phyloP scores from a whole-genome alignment of 2,113 vertebrate species.

The Axis porcinus region DNA sequence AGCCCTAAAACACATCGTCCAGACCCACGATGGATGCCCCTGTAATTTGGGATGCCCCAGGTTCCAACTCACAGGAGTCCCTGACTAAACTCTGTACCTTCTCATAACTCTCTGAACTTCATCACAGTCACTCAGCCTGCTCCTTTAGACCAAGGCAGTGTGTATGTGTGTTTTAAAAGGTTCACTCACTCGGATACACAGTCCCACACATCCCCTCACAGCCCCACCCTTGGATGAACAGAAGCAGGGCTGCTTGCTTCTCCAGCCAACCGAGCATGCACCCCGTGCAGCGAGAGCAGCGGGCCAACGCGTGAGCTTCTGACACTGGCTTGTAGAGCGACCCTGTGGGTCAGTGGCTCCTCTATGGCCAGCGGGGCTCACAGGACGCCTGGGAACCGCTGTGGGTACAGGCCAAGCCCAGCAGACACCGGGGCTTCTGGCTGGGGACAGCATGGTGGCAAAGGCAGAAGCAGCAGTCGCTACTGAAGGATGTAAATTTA shows the following conservation, averaged over 20 bases:
- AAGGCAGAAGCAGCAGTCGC: neutral
- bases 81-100: neutral
- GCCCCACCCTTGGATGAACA: neutral
- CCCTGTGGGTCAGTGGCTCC: neutral
- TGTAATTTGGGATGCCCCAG: neutral
- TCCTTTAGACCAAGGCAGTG: neutral
- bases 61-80: neutral
- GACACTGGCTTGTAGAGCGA: neutral
- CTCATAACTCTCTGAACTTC: neutral
- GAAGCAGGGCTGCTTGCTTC: neutral
- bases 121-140: too few relatives aligned
- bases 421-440: neutral
- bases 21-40: neutral
- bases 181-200: neutral
- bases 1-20: neutral
- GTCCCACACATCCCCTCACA: too few relatives aligned
- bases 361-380: neutral
- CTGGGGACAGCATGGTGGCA: neutral
- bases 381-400: neutral
- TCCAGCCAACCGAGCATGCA: neutral
- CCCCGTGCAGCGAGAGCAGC: neutral
- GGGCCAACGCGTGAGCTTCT: neutral
- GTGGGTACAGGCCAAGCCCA: neutral
- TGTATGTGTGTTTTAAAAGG: too few relatives aligned
- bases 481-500: conserved; percentile 57